phyloP scores from a whole-genome alignment of 2,888 invertebrate species.

The Troides aeacus region DNA sequence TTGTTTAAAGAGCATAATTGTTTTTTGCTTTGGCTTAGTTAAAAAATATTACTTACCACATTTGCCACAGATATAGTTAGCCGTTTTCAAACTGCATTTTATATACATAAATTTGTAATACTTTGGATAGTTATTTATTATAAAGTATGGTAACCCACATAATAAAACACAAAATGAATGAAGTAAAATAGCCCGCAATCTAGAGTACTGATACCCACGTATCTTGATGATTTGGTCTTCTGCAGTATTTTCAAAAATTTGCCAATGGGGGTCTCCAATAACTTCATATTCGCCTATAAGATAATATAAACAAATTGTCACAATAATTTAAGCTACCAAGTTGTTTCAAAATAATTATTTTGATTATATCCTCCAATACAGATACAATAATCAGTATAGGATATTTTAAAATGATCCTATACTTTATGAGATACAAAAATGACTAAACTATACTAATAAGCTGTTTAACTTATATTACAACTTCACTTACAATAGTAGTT shows the following conservation, averaged over 20 bases:
- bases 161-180: constrained; percentile 72
- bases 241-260: constrained; percentile 73
- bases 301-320: constrained; percentile 26
- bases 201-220: constrained; percentile 74
- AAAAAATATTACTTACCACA: constrained; percentile 7
- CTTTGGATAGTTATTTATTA: constrained; percentile 78
- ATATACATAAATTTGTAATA: constrained; percentile 76
- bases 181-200: constrained; percentile 66
- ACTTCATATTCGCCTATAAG: constrained; percentile 78
- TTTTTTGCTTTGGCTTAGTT: neutral
- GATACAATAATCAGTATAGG: too few relatives aligned
- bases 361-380: too few relatives aligned
- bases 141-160: constrained; percentile 79
- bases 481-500: too few relatives aligned
- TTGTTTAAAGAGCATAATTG: neutral
- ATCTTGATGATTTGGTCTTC: constrained; percentile 73
- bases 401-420: too few relatives aligned
- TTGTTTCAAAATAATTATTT: too few relatives aligned
- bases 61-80: constrained; percentile 79
- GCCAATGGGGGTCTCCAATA: constrained; percentile 77
- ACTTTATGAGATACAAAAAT: too few relatives aligned
- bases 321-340: too few relatives aligned
- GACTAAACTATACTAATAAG: too few relatives aligned
- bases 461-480: too few relatives aligned
- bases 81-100: constrained; percentile 78